Conservation (phyloP, 2,888 invertebrate genomes). For the Aradus depressus region DNA sequence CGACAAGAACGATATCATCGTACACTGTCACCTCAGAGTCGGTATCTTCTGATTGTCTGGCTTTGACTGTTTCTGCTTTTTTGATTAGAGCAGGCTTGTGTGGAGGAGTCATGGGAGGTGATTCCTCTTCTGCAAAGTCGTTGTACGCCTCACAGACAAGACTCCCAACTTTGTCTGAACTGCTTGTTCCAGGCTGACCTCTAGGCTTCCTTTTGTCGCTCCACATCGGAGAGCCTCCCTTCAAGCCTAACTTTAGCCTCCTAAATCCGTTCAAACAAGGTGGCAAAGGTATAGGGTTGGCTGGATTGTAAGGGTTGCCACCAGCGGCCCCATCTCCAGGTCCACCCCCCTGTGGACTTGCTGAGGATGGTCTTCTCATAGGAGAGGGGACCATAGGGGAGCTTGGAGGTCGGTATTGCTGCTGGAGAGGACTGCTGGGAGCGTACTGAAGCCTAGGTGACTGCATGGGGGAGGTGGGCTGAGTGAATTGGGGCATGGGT, state of each 20-base stretch:
- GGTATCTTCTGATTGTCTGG: constrained; percentile 27
- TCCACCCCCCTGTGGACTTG: constrained; percentile 41
- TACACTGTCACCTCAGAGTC: constrained; percentile 30
- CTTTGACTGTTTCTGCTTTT: constrained; percentile 25
- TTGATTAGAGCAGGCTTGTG: constrained; percentile 24
- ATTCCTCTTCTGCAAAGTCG: constrained; percentile 49
- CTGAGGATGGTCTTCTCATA: constrained; percentile 44
- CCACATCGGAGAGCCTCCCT: constrained; percentile 34
- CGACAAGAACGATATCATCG: constrained; percentile 32
- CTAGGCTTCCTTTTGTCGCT: constrained; percentile 25
- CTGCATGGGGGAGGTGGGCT: constrained; percentile 27
- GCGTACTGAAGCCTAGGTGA: constrained; percentile 23
- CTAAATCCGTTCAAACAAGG: constrained; percentile 46
- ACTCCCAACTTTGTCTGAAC: constrained; percentile 39
- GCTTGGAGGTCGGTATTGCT: constrained; percentile 38
- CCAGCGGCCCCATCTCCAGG: constrained; percentile 38
- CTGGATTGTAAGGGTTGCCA: constrained; percentile 45
- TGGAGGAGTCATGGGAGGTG: constrained; percentile 29
- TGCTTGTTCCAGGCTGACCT: constrained; percentile 27
- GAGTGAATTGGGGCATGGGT: constrained; percentile 29
- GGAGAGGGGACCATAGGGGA: constrained; percentile 44
- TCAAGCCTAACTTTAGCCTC: constrained; percentile 47
- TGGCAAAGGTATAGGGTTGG: constrained; percentile 48
- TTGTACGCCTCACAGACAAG: constrained; percentile 48
- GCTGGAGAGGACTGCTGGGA: constrained; percentile 26